Evolutionary conservation across 2,797 vertebrate species (phyloP).

Genomic region (Spinibarbus caldwelli): DNA sequence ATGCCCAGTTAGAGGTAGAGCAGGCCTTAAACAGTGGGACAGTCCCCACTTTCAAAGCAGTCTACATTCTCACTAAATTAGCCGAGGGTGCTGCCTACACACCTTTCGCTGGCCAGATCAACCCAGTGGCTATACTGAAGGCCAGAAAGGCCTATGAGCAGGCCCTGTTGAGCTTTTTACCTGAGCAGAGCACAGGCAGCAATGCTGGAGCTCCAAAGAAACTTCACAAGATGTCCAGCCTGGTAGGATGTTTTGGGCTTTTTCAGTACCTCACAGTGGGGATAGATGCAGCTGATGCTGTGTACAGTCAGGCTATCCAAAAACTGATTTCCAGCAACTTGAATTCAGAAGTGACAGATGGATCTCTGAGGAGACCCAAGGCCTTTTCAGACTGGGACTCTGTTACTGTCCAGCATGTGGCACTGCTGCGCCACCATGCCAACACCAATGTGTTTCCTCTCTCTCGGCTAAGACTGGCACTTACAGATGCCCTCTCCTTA

Average conservation of each 20-base stretch:
- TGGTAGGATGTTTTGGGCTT: slow-evolving; percentile 86
- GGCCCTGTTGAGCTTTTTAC: slow-evolving; percentile 71
- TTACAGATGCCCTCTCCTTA: slow-evolving; percentile 79
- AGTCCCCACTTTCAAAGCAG: slow-evolving; percentile 72
- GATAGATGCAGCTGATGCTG: slow-evolving; percentile 79
- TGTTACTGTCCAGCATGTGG: slow-evolving; percentile 81
- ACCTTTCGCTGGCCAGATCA: slow-evolving; percentile 73
- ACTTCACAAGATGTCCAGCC: slow-evolving; percentile 58
- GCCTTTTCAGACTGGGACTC: slow-evolving; percentile 73
- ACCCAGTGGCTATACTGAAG: slow-evolving; percentile 83
- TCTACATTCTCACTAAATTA: slow-evolving; percentile 82
- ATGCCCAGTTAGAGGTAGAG: slow-evolving; percentile 88
- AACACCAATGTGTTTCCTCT: slow-evolving; percentile 81
- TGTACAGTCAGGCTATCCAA: slow-evolving; percentile 78
- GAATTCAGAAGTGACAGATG: neutral
- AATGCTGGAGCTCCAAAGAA: slow-evolving; percentile 30
- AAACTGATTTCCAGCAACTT: slow-evolving; percentile 49
- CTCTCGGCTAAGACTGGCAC: slow-evolving; percentile 79
- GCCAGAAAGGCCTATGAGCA: slow-evolving; percentile 88
- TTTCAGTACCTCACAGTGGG: slow-evolving; percentile 94
- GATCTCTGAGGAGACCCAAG: neutral
- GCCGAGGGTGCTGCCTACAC: slow-evolving; percentile 75
- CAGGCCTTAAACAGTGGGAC: slow-evolving; percentile 44
- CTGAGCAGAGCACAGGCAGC: slow-evolving; percentile 53
- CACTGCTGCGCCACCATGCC: slow-evolving; percentile 84